A percentile compares a stretch with the other conserved stretches of the same genome.
phyloP scores from a whole-genome alignment of 2,113 vertebrate genomes.

The Ceuthmochares aereus region DNA sequence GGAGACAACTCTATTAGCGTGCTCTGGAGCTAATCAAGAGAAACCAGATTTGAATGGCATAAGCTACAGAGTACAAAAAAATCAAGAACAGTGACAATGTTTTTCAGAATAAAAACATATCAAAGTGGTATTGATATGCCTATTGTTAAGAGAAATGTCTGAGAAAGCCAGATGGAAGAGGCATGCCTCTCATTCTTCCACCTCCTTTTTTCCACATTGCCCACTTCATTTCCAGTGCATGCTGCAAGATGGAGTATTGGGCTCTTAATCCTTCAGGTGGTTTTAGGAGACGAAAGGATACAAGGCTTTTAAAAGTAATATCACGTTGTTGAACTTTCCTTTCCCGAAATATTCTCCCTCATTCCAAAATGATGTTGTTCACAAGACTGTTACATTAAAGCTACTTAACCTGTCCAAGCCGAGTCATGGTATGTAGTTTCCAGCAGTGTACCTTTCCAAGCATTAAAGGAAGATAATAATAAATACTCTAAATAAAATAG shows the following conservation, averaged over 20 bases:
- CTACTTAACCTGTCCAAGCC: background rate
- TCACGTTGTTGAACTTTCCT: background rate
- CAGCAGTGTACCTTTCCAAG: background rate
- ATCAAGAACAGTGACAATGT: background rate
- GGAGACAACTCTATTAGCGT: background rate
- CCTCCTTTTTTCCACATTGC: background rate
- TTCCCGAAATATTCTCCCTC: background rate
- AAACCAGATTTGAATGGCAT: background rate
- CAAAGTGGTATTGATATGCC: background rate
- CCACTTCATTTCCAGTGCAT: background rate
- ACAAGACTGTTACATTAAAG: background rate
- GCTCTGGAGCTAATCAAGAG: background rate
- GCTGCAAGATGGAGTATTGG: background rate
- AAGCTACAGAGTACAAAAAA: background rate
- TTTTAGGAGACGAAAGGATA: background rate
- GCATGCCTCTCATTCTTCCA: background rate
- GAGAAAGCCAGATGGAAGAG: background rate
- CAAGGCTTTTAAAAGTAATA: background rate
- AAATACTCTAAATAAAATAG: background rate
- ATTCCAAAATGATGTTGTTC: background rate
- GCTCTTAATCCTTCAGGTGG: background rate
- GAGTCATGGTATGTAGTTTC: background rate
- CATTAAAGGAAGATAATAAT: background rate
- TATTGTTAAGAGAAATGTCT: background rate
- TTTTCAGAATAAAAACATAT: background rate